phyloP scores from a whole-genome alignment of 1,140 invertebrate species.

The Drosophila triauraria region DNA sequence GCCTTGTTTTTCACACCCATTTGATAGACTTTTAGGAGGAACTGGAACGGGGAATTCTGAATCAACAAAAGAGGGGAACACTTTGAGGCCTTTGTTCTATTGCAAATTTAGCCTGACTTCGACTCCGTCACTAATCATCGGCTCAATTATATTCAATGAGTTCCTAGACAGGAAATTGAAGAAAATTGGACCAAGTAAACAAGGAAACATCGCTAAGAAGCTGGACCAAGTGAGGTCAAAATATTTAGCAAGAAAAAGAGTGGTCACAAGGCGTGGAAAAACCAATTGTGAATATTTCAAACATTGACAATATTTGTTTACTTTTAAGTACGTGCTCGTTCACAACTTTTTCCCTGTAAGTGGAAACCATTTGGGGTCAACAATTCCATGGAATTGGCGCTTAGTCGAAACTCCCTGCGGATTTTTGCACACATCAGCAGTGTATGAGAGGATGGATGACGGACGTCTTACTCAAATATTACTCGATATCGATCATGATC shows the following conservation, averaged over 20 bases:
- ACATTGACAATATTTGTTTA: constrained; percentile 33
- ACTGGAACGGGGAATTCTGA: neutral
- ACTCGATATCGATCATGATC: constrained; percentile 34
- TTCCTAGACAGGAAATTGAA: constrained; percentile 56
- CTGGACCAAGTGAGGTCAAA: constrained; percentile 4
- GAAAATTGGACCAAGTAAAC: constrained; percentile 47
- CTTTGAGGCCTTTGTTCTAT: constrained; percentile 31
- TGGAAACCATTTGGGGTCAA: neutral
- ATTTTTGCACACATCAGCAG: constrained; percentile 8
- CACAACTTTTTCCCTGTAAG: constrained; percentile 8
- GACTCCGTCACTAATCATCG: constrained; percentile 17
- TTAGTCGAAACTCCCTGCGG: constrained; percentile 5
- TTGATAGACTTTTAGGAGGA: constrained; percentile 39
- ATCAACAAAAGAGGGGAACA: neutral
- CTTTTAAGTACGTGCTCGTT: constrained; percentile 34
- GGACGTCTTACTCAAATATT: no score
- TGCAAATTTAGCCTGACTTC: constrained; percentile 25
- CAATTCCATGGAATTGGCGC: constrained; percentile 31
- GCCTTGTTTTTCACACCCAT: constrained; percentile 30
- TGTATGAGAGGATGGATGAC: neutral
- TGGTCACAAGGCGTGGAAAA: neutral
- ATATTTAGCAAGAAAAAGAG: constrained; percentile 2
- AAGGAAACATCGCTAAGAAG: constrained; percentile 14
- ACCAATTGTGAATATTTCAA: neutral
- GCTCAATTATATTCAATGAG: constrained; percentile 54